Evolutionary conservation across 2,888 invertebrate genomes (phyloP).

Genomic region (Sepioteuthis lessoniana): DNA sequence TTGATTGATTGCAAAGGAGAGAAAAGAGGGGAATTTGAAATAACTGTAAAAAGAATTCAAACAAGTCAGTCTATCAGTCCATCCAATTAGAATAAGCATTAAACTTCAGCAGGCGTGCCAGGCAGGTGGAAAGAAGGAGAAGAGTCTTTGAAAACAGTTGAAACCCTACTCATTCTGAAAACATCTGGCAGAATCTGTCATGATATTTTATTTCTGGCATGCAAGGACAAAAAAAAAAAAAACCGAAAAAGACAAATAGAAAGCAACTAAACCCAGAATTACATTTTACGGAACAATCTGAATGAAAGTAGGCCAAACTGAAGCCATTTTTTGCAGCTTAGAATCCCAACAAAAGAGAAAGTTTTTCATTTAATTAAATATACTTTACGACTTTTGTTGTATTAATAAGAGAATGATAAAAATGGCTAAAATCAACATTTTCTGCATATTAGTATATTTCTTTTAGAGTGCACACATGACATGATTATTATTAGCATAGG

Average conservation of each 20-base stretch:
- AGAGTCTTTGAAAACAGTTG: not conserved
- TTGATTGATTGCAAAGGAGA: not conserved
- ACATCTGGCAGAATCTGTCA: constrained; percentile 13
- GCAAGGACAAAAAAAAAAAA: not conserved
- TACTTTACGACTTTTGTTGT: not conserved
- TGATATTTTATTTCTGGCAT: not conserved
- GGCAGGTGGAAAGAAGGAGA: not conserved
- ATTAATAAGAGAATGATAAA: not conserved
- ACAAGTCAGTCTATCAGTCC: not conserved
- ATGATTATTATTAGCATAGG: no score
- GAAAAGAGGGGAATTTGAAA: not conserved
- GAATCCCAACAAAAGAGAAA: not conserved
- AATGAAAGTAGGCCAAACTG: not conserved
- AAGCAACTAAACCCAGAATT: not conserved
- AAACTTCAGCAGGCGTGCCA: not conserved
- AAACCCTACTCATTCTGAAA: not conserved
- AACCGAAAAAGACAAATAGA: not conserved
- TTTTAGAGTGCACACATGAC: no score
- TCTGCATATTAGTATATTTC: not conserved
- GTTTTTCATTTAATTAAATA: not conserved
- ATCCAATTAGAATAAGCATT: constrained; percentile 33
- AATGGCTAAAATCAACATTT: not conserved
- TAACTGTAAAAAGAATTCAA: not conserved
- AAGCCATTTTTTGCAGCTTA: not conserved
- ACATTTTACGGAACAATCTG: not conserved